phyloP scores from a whole-genome alignment of 2,888 invertebrate species.

The Aporophyla lueneburgensis region DNA sequence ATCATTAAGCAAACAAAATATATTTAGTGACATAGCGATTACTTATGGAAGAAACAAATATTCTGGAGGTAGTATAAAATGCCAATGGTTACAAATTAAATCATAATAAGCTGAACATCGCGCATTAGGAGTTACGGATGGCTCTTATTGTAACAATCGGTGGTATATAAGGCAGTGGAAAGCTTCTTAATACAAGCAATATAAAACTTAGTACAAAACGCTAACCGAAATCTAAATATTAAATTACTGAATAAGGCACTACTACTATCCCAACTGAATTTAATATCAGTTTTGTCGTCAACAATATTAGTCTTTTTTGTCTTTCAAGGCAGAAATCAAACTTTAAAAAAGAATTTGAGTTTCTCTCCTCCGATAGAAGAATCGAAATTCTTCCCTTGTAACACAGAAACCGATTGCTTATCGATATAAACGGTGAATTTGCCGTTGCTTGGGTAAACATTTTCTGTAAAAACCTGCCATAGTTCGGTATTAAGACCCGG shows the following conservation, averaged over 20 bases:
- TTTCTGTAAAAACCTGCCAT: conserved; percentile 79
- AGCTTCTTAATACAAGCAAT: conserved; percentile 30
- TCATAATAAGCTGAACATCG: neutral
- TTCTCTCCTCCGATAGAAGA: conserved; percentile 80
- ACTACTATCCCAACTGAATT: conserved; percentile 5
- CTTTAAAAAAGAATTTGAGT: conserved; percentile 77
- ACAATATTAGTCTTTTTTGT: neutral
- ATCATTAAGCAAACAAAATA: too few relatives aligned
- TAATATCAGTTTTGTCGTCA: neutral
- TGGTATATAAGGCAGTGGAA: neutral
- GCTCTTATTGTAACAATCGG: neutral
- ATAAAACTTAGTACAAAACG: conserved; percentile 47
- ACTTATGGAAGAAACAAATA: neutral
- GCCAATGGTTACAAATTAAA: neutral
- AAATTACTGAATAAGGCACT: conserved; percentile 18
- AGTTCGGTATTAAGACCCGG: conserved; percentile 84
- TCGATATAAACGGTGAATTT: conserved; percentile 80
- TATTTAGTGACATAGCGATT: neutral
- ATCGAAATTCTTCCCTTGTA: conserved; percentile 79
- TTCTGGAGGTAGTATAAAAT: neutral
- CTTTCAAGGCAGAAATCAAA: conserved; percentile 12
- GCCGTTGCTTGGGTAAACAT: conserved; percentile 76
- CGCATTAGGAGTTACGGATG: neutral
- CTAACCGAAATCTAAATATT: conserved; percentile 20
- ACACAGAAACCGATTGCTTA: conserved; percentile 78